Conservation (phyloP, 2,888 invertebrate genomes). For the Cerceris ruficornis region DNA sequence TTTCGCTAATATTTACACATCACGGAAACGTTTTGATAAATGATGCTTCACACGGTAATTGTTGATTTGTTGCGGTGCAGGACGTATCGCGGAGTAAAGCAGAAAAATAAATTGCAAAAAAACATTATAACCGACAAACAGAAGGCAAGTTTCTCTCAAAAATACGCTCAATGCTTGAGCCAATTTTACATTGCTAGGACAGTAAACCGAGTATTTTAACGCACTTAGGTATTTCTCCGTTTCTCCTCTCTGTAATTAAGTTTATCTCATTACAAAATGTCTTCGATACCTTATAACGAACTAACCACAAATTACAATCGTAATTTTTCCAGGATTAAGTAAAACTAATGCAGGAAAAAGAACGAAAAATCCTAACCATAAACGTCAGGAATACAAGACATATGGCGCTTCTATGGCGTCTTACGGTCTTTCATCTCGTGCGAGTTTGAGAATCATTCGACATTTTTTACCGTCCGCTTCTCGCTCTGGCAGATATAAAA, state of each 20-base stretch:
- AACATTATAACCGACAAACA: neutral
- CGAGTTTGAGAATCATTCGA: slow-evolving; percentile 46
- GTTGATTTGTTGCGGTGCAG: slow-evolving; percentile 16
- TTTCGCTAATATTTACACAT: slow-evolving; percentile 8
- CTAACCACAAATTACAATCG: neutral
- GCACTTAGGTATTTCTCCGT: neutral
- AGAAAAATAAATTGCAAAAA: neutral
- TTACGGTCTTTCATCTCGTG: slow-evolving; percentile 5
- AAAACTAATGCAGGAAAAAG: neutral
- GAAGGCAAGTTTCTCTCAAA: neutral
- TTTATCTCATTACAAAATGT: too few species aligned
- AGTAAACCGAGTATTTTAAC: too few species aligned
- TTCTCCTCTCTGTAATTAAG: neutral
- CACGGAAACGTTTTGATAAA: slow-evolving; percentile 37
- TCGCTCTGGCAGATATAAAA: slow-evolving; percentile 66
- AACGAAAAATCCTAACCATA: slow-evolving; percentile 26
- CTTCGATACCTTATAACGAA: too few species aligned
- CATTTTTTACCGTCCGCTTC: slow-evolving; percentile 52
- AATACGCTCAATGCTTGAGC: neutral
- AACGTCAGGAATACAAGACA: slow-evolving; percentile 39
- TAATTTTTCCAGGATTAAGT: neutral
- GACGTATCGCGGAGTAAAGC: slow-evolving; percentile 25
- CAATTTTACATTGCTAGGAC: too few species aligned
- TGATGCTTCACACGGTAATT: slow-evolving; percentile 27
- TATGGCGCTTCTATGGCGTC: slow-evolving; percentile 35